Conservation (phyloP, 2,888 invertebrate species). For the Argynnis bischoffii region DNA sequence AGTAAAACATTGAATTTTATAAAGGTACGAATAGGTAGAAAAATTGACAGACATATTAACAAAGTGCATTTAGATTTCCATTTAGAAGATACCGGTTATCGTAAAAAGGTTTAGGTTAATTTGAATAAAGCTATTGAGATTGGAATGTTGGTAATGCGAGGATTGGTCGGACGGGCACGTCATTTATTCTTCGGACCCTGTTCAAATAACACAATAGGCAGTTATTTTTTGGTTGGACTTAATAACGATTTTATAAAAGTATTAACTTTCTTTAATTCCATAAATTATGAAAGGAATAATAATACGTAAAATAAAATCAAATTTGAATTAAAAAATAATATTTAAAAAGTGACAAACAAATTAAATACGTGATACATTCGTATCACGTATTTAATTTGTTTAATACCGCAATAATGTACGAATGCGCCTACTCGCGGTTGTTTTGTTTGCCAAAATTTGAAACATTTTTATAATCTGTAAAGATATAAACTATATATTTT, state of each 20-base stretch:
- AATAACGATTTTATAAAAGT: background rate
- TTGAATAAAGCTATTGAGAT: constrained; percentile 58
- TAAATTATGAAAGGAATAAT: background rate
- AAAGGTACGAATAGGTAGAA: background rate
- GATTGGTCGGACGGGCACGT: constrained; percentile 52
- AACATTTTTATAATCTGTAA: constrained; percentile 7
- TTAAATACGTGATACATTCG: no score
- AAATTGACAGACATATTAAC: constrained; percentile 8
- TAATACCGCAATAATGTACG: constrained; percentile 5
- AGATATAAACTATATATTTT: background rate
- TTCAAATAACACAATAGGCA: constrained; percentile 38
- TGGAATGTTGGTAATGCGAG: constrained; percentile 54
- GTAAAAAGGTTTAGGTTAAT: constrained; percentile 42
- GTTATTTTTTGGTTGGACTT: constrained; percentile 15
- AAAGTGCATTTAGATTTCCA: background rate
- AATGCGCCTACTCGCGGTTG: background rate
- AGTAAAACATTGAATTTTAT: background rate
- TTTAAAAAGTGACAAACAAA: no score
- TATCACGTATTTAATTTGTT: constrained; percentile 3
- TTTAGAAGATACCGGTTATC: constrained; percentile 12
- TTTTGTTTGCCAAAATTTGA: background rate
- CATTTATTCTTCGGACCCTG: constrained; percentile 43
- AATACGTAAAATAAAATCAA: no score
- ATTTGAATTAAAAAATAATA: no score
- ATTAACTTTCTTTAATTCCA: background rate